Percentiles rank a stretch among this genome's conserved stretches.
phyloP scores from a whole-genome alignment of 2,888 invertebrate species.

The Apotomis capreana region DNA sequence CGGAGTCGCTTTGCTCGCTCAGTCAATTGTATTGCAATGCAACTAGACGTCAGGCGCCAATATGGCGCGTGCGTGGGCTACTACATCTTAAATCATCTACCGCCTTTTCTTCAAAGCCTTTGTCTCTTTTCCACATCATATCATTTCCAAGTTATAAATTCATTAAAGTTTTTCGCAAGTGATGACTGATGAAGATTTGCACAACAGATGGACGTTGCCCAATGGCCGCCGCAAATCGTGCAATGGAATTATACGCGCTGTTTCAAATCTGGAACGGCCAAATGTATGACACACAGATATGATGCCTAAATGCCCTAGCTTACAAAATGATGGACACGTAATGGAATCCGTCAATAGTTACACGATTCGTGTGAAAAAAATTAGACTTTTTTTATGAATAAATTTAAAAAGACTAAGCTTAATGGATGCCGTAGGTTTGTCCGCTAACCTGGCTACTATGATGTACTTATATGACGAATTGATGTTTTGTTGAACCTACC shows the following conservation, averaged over 20 bases:
- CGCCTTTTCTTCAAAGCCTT: conserved; percentile 1
- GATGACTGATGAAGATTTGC: conserved; percentile 55
- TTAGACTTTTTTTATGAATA: too few relatives aligned
- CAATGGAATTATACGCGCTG: conserved; percentile 59
- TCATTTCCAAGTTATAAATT: conserved; percentile 18
- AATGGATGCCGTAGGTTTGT: too few relatives aligned
- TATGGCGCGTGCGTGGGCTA: conserved; percentile 4
- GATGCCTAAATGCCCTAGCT: conserved; percentile 13
- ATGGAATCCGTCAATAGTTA: not conserved
- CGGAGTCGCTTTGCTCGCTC: too few relatives aligned
- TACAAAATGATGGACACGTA: conserved; percentile 31
- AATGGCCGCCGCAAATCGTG: conserved; percentile 50
- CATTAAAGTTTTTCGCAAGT: conserved; percentile 50
- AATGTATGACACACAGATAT: conserved; percentile 37
- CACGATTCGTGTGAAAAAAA: too few relatives aligned
- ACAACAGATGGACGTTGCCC: conserved; percentile 57
- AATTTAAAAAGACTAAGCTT: too few relatives aligned
- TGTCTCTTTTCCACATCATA: not conserved
- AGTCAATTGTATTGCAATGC: too few relatives aligned
- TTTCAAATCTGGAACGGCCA: conserved; percentile 54
- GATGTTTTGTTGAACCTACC: too few relatives aligned
- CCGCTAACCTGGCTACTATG: too few relatives aligned
- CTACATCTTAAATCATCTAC: conserved; percentile 1
- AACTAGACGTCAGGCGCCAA: not conserved
- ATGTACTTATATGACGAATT: too few relatives aligned